Percentiles rank a stretch among this genome's conserved stretches.
phyloP scores from a whole-genome alignment of 2,797 vertebrate species.

The Vireo griseus region DNA sequence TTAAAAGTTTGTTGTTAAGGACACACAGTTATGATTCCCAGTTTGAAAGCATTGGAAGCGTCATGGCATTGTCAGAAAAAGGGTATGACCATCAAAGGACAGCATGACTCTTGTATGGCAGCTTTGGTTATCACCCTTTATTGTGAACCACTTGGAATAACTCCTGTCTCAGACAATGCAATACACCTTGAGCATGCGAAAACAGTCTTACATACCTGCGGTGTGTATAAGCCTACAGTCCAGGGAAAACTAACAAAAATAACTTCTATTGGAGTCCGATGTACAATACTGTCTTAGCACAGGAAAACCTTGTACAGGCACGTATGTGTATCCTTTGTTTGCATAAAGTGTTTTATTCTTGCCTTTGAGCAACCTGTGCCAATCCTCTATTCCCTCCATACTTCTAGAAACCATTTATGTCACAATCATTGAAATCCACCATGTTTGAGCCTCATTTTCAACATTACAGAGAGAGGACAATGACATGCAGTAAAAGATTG shows the following conservation, averaged over 20 bases:
- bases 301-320: neutral
- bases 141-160: neutral
- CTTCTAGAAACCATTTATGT: neutral
- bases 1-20: neutral
- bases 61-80: neutral
- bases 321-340: neutral
- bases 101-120: neutral
- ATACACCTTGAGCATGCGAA: neutral
- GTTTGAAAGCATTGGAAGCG: neutral
- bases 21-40: neutral
- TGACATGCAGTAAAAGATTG: neutral
- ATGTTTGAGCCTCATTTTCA: neutral
- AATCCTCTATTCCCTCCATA: neutral
- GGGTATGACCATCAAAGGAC: neutral
- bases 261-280: neutral
- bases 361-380: neutral
- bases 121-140: neutral
- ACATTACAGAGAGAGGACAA: neutral
- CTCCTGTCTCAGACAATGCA: neutral
- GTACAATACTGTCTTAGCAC: neutral
- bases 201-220: neutral
- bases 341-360: neutral
- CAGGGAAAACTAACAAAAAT: neutral
- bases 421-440: neutral
- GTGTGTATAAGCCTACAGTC: neutral